These are phyloP conservation scores for Laterallus jamaicensis DNA, from an alignment of 2,113 vertebrate genomes.

Conservation along the genomic window DNA sequence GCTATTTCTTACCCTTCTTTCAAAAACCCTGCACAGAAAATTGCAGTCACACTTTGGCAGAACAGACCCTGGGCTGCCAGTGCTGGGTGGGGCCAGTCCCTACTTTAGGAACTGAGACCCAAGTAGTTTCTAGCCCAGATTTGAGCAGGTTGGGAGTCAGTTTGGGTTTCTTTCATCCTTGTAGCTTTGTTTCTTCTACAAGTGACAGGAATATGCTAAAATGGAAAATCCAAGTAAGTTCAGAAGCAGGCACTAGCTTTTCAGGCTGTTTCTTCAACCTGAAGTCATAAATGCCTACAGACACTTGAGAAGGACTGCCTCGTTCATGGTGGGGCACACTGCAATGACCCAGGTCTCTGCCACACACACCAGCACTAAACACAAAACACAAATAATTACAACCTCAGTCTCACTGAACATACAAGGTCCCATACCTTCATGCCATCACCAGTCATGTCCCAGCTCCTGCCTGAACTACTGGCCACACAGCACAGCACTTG, in stretches of 20 bases:
- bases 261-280: background rate
- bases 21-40: background rate
- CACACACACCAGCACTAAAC: background rate
- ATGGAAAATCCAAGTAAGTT: background rate
- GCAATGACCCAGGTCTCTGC: background rate
- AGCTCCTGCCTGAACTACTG: background rate
- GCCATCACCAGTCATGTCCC: background rate
- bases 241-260: background rate
- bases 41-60: background rate
- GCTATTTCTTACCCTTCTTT: background rate
- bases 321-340: fast-evolving
- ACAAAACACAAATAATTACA: background rate
- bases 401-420: background rate
- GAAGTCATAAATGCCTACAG: fast-evolving
- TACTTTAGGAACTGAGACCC: background rate
- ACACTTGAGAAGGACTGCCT: background rate
- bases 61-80: background rate
- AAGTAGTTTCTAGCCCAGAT: background rate
- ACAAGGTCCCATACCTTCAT: background rate
- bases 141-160: background rate
- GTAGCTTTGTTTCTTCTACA: background rate
- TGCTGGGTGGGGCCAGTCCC: background rate
- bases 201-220: background rate
- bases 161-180: background rate
- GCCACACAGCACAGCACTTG: background rate